Evolutionary conservation across 1,140 invertebrate genomes (phyloP).

Genomic region (Trichonephila clavipes): DNA sequence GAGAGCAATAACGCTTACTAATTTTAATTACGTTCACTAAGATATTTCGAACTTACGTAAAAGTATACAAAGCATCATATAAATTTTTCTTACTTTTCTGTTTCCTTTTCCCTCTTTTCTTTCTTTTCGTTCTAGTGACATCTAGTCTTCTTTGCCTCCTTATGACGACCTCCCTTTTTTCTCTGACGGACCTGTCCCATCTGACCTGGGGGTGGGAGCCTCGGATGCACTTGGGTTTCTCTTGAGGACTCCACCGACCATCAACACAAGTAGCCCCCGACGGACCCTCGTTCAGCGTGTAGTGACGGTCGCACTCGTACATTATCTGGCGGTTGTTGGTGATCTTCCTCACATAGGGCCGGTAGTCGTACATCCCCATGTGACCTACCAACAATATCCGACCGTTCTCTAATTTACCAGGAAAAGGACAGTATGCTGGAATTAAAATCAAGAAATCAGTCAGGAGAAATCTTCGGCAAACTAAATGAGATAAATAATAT

Average conservation of each 20-base stretch:
- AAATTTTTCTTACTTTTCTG: not conserved
- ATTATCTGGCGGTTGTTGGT: conserved; percentile 96
- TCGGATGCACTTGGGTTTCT: conserved; percentile 89
- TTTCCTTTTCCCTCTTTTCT: conserved; percentile 23
- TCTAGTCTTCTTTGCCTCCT: not conserved
- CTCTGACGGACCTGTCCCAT: conserved; percentile 60
- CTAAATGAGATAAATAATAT: too few relatives aligned
- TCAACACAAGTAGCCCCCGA: conserved; percentile 95
- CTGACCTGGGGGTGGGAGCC: conserved; percentile 78
- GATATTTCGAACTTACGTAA: too few relatives aligned
- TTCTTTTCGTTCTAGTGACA: conserved; percentile 23
- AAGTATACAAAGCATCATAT: too few relatives aligned
- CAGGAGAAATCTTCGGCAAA: too few relatives aligned
- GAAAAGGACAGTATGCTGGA: conserved; percentile 95
- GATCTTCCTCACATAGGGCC: conserved; percentile 95
- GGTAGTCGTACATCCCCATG: conserved; percentile 98
- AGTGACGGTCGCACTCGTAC: conserved; percentile 97
- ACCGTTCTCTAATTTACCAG: conserved; percentile 93
- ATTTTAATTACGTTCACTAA: too few relatives aligned
- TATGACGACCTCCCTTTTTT: conserved; percentile 39
- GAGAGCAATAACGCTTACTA: too few relatives aligned
- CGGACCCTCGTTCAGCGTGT: conserved; percentile 90
- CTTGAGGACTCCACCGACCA: conserved; percentile 91
- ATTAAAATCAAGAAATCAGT: conserved; percentile 77
- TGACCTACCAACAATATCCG: conserved; percentile 96